Conservation (phyloP, 2,797 vertebrate genomes). For the Spinibarbus caldwelli region DNA sequence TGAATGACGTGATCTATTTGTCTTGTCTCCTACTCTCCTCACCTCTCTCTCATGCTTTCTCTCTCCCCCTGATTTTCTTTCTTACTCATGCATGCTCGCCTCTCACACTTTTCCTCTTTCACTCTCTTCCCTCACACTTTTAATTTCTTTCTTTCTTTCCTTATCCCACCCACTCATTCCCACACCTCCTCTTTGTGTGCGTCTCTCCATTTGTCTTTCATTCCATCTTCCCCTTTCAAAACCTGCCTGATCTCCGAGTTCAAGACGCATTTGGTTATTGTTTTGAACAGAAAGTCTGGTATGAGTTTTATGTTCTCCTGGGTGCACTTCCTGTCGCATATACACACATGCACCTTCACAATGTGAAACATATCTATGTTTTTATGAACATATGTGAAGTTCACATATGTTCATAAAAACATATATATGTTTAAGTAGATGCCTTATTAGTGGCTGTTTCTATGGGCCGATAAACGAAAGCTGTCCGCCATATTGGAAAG, state of each 20-base stretch:
- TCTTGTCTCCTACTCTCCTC: background rate
- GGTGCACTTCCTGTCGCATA: background rate
- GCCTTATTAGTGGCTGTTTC: background rate
- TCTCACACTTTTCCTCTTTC: background rate
- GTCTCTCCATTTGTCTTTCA: slow-evolving; percentile 7
- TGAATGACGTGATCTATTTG: background rate
- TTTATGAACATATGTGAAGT: too few relatives aligned
- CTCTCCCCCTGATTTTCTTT: background rate
- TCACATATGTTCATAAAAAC: background rate
- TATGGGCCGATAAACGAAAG: background rate
- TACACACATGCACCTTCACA: background rate
- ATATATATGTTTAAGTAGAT: background rate
- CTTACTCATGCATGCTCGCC: slow-evolving; percentile 12
- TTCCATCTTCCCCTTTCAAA: background rate
- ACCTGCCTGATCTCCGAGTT: background rate
- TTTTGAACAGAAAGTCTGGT: background rate
- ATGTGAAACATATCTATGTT: background rate
- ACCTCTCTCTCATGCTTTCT: background rate
- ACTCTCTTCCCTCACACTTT: background rate
- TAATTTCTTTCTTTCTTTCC: slow-evolving; percentile 7
- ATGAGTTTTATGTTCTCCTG: background rate
- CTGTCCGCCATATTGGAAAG: background rate
- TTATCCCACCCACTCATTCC: background rate
- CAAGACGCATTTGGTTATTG: background rate
- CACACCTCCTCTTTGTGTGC: background rate